A percentile compares a stretch with the other conserved stretches of the same genome.
These are phyloP conservation scores for Lagocephalus sceleratus DNA, from an alignment of 2,797 vertebrate species.

Conservation along the genomic window DNA sequence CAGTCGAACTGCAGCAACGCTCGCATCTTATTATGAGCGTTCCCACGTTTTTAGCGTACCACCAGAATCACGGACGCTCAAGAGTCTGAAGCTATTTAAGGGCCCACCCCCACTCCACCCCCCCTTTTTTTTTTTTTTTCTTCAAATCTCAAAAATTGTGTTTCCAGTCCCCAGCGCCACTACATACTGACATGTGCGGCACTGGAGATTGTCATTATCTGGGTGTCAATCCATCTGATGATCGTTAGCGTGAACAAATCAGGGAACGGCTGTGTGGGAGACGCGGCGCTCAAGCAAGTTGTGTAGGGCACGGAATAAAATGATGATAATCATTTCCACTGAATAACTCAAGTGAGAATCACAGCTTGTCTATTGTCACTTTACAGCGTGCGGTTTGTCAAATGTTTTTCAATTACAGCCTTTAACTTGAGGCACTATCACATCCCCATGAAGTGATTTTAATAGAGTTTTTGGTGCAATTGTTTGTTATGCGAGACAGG, in stretches of 20 bases:
- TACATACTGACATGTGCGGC: constrained; percentile 20
- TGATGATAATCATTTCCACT: constrained; percentile 64
- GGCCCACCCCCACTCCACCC: too few relatives aligned
- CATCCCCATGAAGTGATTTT: constrained; percentile 70
- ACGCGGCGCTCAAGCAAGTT: constrained; percentile 41
- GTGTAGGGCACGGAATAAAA: constrained; percentile 49
- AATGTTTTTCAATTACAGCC: constrained; percentile 73
- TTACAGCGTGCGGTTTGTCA: constrained; percentile 65
- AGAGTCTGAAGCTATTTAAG: constrained; percentile 10
- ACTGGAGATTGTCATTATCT: constrained; percentile 38
- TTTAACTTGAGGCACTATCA: constrained; percentile 71
- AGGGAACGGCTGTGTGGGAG: constrained; percentile 50
- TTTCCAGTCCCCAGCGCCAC: constrained; percentile 24
- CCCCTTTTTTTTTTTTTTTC: constrained; percentile 28
- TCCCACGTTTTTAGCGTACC: too few relatives aligned
- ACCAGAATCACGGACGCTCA: neutral
- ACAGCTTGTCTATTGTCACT: constrained; percentile 67
- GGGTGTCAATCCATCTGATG: constrained; percentile 49
- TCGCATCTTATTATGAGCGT: too few relatives aligned
- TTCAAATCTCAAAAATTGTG: constrained; percentile 5
- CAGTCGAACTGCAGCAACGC: too few relatives aligned
- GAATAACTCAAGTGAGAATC: constrained; percentile 66
- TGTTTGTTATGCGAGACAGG: constrained; percentile 71
- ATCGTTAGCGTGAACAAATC: constrained; percentile 54
- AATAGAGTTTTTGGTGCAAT: constrained; percentile 70